Percentiles rank a stretch among this genome's conserved stretches.
phyloP scores from a whole-genome alignment of 2,113 vertebrate genomes.

The Oceanodroma tethys region DNA sequence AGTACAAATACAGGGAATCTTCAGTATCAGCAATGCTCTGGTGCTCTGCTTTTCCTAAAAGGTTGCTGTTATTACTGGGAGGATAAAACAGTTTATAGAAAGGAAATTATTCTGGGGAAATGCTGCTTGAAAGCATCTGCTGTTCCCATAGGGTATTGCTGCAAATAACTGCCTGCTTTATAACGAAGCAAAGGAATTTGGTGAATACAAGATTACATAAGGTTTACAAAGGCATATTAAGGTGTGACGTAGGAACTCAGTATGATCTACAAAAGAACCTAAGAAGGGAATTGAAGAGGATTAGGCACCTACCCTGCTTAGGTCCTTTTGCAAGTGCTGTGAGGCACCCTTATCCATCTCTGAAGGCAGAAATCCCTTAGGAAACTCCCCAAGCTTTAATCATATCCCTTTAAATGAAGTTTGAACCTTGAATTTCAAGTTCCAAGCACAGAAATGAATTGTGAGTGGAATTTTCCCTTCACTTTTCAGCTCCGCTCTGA shows the following conservation, averaged over 20 bases:
- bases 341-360: neutral
- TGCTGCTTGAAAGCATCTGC: neutral
- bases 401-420: neutral
- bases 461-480: conserved; percentile 21
- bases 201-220: neutral
- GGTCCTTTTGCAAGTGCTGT: neutral
- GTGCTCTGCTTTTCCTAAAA: neutral
- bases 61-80: neutral
- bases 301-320: neutral
- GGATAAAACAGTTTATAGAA: neutral
- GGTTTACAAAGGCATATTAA: neutral
- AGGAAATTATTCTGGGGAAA: neutral
- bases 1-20: neutral
- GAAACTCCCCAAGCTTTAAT: neutral
- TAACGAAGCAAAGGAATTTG: neutral
- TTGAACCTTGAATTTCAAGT: neutral
- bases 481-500: neutral
- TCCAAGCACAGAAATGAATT: conserved; percentile 1
- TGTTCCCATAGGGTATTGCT: neutral
- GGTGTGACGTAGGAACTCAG: neutral
- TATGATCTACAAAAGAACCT: neutral
- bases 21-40: neutral
- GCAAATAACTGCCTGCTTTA: neutral
- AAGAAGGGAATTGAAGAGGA: neutral
- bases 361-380: neutral